Evolutionary conservation across 2,797 vertebrate species (phyloP).

Genomic region (Sebastes itinus): DNA sequence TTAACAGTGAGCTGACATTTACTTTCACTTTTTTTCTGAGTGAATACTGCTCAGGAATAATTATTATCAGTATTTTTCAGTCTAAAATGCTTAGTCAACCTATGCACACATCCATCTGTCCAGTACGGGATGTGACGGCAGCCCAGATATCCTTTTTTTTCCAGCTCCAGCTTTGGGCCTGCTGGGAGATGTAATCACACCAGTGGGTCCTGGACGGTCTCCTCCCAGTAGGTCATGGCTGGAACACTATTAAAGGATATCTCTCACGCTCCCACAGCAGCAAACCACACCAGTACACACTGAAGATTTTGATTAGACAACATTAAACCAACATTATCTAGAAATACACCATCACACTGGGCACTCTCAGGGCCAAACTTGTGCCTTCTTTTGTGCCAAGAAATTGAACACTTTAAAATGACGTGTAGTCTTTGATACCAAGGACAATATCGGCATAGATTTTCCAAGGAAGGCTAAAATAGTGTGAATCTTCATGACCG

Average conservation of each 20-base stretch:
- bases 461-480: background rate
- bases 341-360: background rate
- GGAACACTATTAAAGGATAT: background rate
- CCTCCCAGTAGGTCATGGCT: background rate
- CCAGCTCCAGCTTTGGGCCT: background rate
- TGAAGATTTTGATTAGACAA: background rate
- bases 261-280: too few relatives aligned
- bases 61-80: background rate
- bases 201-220: background rate
- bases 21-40: background rate
- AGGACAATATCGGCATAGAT: background rate
- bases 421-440: background rate
- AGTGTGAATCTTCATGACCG: background rate
- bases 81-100: background rate
- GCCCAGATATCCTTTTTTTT: background rate
- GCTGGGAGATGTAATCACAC: constrained; percentile 3
- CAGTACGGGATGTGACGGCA: background rate
- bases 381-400: background rate
- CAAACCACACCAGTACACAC: background rate
- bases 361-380: background rate
- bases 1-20: constrained; percentile 28
- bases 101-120: background rate
- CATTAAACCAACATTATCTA: background rate
- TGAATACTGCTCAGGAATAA: background rate
- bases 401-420: background rate